Percentiles rank a stretch among this genome's conserved stretches.
These are phyloP conservation scores for Halichoerus grypus DNA, from an alignment of 2,113 vertebrate species.

Conservation along the genomic window DNA sequence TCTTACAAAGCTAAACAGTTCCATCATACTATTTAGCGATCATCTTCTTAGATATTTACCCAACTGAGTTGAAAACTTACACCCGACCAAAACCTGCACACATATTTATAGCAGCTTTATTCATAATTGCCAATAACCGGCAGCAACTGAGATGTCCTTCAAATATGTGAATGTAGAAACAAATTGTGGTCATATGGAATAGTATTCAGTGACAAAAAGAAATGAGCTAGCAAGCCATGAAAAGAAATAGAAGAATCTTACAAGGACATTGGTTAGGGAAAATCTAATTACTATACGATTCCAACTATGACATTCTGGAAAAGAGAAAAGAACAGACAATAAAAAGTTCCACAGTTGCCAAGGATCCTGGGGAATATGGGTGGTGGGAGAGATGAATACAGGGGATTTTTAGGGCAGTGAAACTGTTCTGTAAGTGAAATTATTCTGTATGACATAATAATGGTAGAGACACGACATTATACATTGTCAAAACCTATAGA, in stretches of 20 bases:
- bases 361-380: rapidly evolving
- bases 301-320: background rate
- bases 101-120: background rate
- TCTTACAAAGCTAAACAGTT: background rate
- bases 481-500: background rate
- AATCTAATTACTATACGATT: background rate
- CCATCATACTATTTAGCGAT: background rate
- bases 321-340: background rate
- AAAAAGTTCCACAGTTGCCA: background rate
- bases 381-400: background rate
- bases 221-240: background rate
- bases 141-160: background rate
- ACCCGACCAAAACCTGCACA: no score
- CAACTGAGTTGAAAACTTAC: background rate
- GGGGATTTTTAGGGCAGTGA: background rate
- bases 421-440: background rate
- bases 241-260: background rate
- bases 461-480: background rate
- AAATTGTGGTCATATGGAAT: background rate
- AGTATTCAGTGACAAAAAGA: background rate
- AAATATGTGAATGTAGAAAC: background rate
- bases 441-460: background rate
- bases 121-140: background rate
- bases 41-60: background rate
- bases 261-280: background rate